Evolutionary conservation across 2,797 vertebrate genomes (phyloP).

Genomic region (Aythya fuligula): DNA sequence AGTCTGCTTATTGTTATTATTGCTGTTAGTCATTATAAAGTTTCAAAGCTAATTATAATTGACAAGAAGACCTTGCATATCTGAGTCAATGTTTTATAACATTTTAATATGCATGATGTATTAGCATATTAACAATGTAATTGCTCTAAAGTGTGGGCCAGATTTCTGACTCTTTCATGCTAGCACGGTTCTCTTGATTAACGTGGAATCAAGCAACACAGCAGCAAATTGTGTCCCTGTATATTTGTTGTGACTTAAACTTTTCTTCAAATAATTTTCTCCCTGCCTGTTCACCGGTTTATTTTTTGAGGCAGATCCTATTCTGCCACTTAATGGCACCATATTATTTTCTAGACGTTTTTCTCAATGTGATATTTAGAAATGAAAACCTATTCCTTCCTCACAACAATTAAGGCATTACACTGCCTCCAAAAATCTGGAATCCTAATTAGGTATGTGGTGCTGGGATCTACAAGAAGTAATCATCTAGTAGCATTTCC

Average conservation of each 20-base stretch:
- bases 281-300: neutral
- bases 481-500: neutral
- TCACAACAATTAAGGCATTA: neutral
- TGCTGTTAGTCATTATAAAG: constrained; percentile 42
- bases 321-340: neutral
- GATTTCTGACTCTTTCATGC: neutral
- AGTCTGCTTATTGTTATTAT: constrained; percentile 48
- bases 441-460: neutral
- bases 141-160: neutral
- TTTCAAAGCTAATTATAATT: constrained; percentile 46
- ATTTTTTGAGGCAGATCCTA: neutral
- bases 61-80: constrained; percentile 34
- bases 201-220: neutral
- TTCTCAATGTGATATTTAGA: neutral
- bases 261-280: neutral
- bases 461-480: neutral
- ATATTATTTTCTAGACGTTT: neutral
- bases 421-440: neutral
- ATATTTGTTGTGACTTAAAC: neutral
- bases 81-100: constrained; percentile 58
- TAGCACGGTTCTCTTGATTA: neutral
- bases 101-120: constrained; percentile 36
- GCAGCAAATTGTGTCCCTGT: neutral
- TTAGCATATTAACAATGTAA: constrained; percentile 39
- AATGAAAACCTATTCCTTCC: neutral